Evolutionary conservation across 2,113 vertebrate genomes (phyloP), one percentile per base, ranked within the genome.

Genomic region (Mixornis gularis): DNA sequence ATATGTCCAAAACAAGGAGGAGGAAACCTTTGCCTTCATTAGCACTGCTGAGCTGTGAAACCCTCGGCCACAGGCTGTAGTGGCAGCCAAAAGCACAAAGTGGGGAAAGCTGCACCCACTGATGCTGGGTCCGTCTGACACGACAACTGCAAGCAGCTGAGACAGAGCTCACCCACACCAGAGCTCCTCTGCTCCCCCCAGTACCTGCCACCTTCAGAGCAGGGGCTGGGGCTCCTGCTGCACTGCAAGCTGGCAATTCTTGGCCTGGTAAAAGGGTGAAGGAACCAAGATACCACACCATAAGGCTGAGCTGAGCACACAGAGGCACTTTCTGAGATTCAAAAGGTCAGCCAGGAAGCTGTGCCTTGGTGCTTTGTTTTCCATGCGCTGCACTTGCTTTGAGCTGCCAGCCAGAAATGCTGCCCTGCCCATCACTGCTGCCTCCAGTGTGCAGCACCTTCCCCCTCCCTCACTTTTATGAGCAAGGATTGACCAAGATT

Each of bases 381-480:
- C 43, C 30, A 13, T 3, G 21, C 46, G 69, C 44, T 0, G 0
- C 2, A 9, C 40, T 44, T 32, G 21, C 43, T 85, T 69, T 14
- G 38, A 76, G 87, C 52, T 56, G 52, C 48, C 1, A 1, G 71
- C 26, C 52, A 90, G 82, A 87, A 90, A 85, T 71, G n/a, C 32
- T 74, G 27, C 74, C 60, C 48, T 44, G 59, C 72, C 78, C 20
- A 17, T 25, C 17, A 3, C 44, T 46, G 52, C 58, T 76, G 32
- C 41, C 51, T 51, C n/a, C 1, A 5, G 60, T 49, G 48, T 46
- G 7, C 73, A 38, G 51, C 3, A 7, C 56, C 65, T 85, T 78
- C 16, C 11, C 27, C 43, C 91, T 92, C 70, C 62, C 70, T 51
- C 66, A 56, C 22, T 79, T 85, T 90, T 87, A 87, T 29, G 43